These are phyloP conservation scores for Melanotaenia trifasciata DNA, from an alignment of 2,797 vertebrate genomes.

Conservation along the genomic window DNA sequence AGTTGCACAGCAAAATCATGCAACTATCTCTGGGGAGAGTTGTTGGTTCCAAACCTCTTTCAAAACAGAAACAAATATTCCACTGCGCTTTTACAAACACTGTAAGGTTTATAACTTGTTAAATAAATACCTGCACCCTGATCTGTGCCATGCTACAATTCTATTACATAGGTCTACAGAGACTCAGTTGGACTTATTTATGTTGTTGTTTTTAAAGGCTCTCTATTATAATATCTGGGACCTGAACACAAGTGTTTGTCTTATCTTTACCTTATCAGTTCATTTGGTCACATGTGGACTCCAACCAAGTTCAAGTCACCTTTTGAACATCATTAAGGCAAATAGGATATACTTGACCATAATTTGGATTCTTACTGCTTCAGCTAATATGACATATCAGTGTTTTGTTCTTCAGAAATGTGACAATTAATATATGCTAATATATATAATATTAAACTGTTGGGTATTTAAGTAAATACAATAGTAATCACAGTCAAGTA, in stretches of 20 bases:
- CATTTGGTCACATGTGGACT: background rate
- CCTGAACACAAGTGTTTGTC: background rate
- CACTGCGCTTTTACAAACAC: background rate
- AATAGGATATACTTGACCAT: background rate
- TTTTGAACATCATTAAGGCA: background rate
- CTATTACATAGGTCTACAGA: no score
- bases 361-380: background rate
- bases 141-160: no score
- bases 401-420: background rate
- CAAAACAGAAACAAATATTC: background rate
- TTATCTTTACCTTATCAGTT: slow-evolving; percentile 5
- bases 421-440: background rate
- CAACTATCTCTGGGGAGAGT: background rate
- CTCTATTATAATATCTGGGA: background rate
- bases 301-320: background rate
- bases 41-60: background rate
- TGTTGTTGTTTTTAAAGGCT: background rate
- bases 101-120: background rate
- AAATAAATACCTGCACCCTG: background rate
- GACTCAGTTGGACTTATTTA: background rate
- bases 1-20: background rate
- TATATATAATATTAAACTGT: background rate
- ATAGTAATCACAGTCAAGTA: background rate
- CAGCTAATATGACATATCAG: background rate
- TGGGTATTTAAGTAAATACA: background rate